These are phyloP conservation scores for Electrophaes corylata DNA, from an alignment of 2,888 invertebrate genomes.

Conservation along the genomic window DNA sequence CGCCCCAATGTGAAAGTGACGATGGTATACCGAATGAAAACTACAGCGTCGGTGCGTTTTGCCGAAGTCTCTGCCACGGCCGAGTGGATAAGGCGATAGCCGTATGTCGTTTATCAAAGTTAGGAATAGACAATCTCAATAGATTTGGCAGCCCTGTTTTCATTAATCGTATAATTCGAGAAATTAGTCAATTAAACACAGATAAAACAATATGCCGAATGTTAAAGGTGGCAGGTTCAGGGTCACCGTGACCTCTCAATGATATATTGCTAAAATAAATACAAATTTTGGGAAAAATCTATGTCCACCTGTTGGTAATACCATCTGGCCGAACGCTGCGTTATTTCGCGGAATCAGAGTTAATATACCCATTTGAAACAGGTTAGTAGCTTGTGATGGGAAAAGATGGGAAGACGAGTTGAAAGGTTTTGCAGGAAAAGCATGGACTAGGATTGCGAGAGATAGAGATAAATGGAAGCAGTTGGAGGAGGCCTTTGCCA, in stretches of 20 bases:
- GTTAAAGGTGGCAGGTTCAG: constrained; percentile 39
- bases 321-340: constrained; percentile 24
- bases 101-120: no score
- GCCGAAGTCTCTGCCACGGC: no score
- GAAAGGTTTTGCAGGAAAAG: no score
- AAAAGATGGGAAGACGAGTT: no score
- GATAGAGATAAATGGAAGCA: no score
- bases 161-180: constrained; percentile 14
- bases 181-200: constrained; percentile 35
- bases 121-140: neutral
- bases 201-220: constrained; percentile 32
- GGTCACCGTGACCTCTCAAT: constrained; percentile 32
- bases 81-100: no score
- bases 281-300: constrained; percentile 20
- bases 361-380: neutral
- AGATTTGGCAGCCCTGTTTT: constrained; percentile 25
- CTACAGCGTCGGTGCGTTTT: no score
- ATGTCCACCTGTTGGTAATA: constrained; percentile 20
- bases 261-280: constrained; percentile 22
- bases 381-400: no score
- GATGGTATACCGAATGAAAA: no score
- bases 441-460: no score
- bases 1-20: no score
- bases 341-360: constrained; percentile 6
- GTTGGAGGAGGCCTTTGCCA: no score